These are phyloP conservation scores for Oryzias javanicus DNA, from an alignment of 2,113 vertebrate species.

Conservation along the genomic window DNA sequence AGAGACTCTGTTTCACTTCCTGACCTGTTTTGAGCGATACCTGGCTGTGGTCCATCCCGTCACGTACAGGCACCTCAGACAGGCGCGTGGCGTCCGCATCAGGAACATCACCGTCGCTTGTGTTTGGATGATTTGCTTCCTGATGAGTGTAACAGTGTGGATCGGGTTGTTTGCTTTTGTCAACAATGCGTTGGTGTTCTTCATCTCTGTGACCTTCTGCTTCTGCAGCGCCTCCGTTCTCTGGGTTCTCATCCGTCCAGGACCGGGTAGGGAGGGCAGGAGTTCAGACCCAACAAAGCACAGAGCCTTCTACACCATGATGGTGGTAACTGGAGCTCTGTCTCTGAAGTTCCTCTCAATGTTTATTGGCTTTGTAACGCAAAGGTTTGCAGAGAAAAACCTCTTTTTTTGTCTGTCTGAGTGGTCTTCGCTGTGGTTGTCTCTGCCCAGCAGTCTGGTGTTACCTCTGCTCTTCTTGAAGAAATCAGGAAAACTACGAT, in stretches of 20 bases:
- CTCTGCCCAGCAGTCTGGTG: conserved; percentile 8
- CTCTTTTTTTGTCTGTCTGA: too few species aligned
- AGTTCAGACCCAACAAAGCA: conserved; percentile 1
- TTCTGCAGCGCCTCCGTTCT: conserved; percentile 28
- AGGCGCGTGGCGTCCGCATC: background rate
- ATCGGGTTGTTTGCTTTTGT: too few species aligned
- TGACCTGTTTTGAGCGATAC: conserved; percentile 9
- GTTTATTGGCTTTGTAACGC: too few species aligned
- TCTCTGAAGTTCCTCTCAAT: accelerated
- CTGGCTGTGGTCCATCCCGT: background rate
- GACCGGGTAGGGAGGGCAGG: background rate
- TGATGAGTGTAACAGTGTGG: too few species aligned
- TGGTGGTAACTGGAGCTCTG: background rate
- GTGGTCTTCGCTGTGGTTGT: background rate
- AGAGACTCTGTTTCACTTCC: background rate
- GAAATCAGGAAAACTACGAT: background rate
- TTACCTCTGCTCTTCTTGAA: background rate
- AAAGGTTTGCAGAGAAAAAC: too few species aligned
- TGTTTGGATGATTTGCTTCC: conserved; percentile 21
- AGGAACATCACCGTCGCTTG: background rate
- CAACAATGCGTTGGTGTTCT: too few species aligned
- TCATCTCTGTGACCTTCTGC: background rate
- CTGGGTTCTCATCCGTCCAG: conserved; percentile 3
- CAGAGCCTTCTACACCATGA: conserved; percentile 6
- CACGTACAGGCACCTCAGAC: conserved; percentile 19